A percentile compares a stretch with the other conserved stretches of the same genome.
These are phyloP conservation scores for Ips nitidus DNA, from an alignment of 1,140 invertebrate species.

Conservation along the genomic window DNA sequence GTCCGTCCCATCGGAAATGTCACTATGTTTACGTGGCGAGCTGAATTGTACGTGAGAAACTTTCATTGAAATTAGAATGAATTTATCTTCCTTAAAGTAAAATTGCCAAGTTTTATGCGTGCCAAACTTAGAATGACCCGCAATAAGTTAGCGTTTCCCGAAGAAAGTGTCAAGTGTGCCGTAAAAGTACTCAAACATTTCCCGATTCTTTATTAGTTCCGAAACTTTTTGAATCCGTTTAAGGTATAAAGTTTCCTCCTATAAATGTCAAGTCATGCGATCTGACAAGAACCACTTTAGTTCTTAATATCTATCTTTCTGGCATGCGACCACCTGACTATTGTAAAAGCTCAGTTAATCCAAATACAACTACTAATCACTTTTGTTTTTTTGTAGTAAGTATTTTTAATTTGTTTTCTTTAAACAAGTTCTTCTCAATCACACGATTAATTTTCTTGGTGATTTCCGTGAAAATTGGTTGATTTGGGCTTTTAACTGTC, in stretches of 20 bases:
- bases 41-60: conserved; percentile 20
- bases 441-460: too few relatives aligned
- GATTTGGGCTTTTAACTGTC: too few relatives aligned
- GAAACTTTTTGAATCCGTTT: conserved; percentile 35
- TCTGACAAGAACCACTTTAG: neutral
- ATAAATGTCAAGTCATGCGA: conserved; percentile 14
- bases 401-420: too few relatives aligned
- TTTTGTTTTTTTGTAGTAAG: too few relatives aligned
- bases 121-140: conserved; percentile 23
- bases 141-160: conserved; percentile 21
- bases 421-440: too few relatives aligned
- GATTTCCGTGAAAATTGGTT: too few relatives aligned
- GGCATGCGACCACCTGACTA: too few relatives aligned
- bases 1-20: conserved; percentile 20
- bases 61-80: conserved; percentile 28
- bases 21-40: conserved; percentile 23
- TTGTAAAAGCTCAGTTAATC: too few relatives aligned
- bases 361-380: too few relatives aligned
- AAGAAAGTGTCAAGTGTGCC: conserved; percentile 31
- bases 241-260: conserved; percentile 16
- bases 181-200: conserved; percentile 30
- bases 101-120: conserved; percentile 25
- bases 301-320: neutral
- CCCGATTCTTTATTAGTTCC: conserved; percentile 33
- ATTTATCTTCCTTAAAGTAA: conserved; percentile 32